Evolutionary conservation across 2,113 vertebrate species (phyloP).

Genomic region (Ammodytes marinus): DNA sequence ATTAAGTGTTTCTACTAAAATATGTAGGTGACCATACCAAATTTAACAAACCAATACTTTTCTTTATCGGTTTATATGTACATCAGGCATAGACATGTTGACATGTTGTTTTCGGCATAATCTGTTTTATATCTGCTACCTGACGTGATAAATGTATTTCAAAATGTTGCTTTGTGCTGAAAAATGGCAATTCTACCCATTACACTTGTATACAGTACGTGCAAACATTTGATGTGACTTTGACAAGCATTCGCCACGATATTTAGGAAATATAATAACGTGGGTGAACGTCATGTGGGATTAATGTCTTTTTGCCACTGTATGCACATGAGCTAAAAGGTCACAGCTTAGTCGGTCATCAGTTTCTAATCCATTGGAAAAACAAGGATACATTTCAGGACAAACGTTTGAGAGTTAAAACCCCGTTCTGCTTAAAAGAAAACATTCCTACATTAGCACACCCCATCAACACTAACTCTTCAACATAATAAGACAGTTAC

Average conservation of each 20-base stretch:
- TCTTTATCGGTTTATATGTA: background rate
- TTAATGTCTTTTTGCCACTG: constrained; percentile 38
- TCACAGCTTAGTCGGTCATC: constrained; percentile 40
- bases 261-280: constrained; percentile 1
- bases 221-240: background rate
- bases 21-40: background rate
- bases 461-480: background rate
- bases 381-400: constrained; percentile 43
- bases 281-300: constrained; percentile 28
- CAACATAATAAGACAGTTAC: background rate
- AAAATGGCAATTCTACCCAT: background rate
- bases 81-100: too few relatives aligned
- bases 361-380: constrained; percentile 52
- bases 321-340: constrained; percentile 31
- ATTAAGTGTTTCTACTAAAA: background rate
- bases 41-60: background rate
- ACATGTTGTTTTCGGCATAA: background rate
- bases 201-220: background rate
- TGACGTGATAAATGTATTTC: background rate
- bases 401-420: constrained; percentile 44
- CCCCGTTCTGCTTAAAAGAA: constrained; percentile 16
- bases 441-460: constrained; percentile 13
- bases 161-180: background rate
- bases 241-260: constrained; percentile 4
- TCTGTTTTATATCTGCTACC: background rate